phyloP scores from a whole-genome alignment of 2,888 invertebrate genomes.

The Pollenia labialis region DNA sequence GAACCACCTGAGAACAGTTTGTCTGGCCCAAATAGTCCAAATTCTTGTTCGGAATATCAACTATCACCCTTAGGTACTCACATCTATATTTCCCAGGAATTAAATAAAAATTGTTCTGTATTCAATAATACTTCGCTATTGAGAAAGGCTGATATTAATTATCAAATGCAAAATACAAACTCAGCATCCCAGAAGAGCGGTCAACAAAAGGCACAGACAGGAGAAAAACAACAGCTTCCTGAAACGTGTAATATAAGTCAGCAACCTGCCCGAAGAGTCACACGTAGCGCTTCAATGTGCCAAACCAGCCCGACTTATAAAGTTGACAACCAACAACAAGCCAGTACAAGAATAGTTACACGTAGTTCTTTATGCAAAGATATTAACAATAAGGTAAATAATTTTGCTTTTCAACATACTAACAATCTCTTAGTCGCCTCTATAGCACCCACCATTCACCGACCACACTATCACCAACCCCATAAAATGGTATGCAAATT shows the following conservation, averaged over 20 bases:
- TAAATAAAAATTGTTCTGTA: slow-evolving; percentile 70
- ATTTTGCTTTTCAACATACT: slow-evolving; percentile 28
- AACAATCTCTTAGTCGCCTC: slow-evolving; percentile 19
- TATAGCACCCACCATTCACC: slow-evolving; percentile 15
- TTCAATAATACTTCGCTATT: slow-evolving; percentile 67
- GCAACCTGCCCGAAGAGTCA: background rate
- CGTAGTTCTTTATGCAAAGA: slow-evolving; percentile 4
- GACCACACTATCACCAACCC: background rate
- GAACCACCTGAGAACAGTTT: background rate
- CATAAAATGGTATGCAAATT: slow-evolving; percentile 28
- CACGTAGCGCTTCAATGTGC: background rate
- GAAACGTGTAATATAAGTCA: background rate
- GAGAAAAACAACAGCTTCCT: background rate
- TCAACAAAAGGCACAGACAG: background rate
- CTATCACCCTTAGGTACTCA: slow-evolving; percentile 4
- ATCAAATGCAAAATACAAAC: background rate
- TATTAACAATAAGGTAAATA: slow-evolving; percentile 63
- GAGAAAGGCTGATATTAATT: slow-evolving; percentile 49
- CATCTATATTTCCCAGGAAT: slow-evolving; percentile 65
- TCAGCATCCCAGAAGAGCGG: background rate
- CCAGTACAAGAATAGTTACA: background rate
- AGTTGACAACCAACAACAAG: background rate
- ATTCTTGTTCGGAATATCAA: slow-evolving; percentile 9
- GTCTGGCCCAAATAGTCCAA: background rate
- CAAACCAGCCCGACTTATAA: background rate